Evolutionary conservation across 1,140 invertebrate genomes (phyloP), one percentile per base, ranked within the genome.

Genomic region (Drosophila ficusphila): DNA sequence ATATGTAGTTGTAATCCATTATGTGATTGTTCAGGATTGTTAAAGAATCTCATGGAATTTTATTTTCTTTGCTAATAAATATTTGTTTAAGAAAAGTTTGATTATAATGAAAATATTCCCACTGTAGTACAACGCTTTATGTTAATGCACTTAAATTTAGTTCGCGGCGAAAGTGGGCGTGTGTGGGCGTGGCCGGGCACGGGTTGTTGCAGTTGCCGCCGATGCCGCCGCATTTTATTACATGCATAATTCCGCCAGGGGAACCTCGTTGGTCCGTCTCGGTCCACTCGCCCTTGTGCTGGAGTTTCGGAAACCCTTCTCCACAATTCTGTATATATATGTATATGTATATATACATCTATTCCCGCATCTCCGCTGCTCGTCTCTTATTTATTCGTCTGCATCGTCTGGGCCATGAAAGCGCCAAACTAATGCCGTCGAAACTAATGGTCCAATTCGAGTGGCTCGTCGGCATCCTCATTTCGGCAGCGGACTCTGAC

Each of bases 391-490:
- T 79, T 79, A 85, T 89, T 89, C 52, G 71, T 57, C 74, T 68
- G 58, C 71, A 44, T 47, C 69, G 47, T 71, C 82, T 79, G 76
- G 52, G 75, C 73, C 76, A 76, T 71, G 76, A 67, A 77, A 71
- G 72, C 78, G 61, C 58, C 77, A 85, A 73, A 89, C 86, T 89
- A 89, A 89, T 89, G 79, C 86, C 85, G 86, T 85, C 85, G 82
- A 89, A 89, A 89, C 86, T 89, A 89, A 89, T 89, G 86, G 79
- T 89, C 85, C 86, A 89, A 89, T 89, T 89, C 85, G 74, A 89
- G 86, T 89, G 86, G 76, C 77, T 89, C 79, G 85, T 61, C 81
- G 60, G 33, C 34, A 70, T 67, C 64, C 61, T 68, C 46, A 67
- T 68, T 68, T 19, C 31, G 56, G 49, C 34, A 41, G 27, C 44